Conservation (phyloP, 2,888 invertebrate genomes). For the Nycteola revayana region DNA sequence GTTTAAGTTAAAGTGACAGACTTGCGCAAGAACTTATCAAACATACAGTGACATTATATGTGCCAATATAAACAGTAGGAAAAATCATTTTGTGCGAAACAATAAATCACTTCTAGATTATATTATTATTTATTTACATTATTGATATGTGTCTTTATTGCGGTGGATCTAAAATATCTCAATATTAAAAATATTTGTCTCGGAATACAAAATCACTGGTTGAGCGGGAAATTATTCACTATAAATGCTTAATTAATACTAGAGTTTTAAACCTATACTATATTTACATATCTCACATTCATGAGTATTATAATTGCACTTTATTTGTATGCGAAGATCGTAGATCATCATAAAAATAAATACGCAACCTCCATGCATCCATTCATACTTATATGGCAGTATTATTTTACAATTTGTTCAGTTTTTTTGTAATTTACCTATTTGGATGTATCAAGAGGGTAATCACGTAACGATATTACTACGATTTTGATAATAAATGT, state of each 20-base stretch:
- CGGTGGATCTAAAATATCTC: constrained; percentile 45
- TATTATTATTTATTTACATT: constrained; percentile 41
- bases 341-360: constrained; percentile 61
- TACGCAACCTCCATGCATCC: constrained; percentile 47
- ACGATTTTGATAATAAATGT: too few species aligned
- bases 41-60: constrained; percentile 13
- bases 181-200: constrained; percentile 36
- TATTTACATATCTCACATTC: constrained; percentile 78
- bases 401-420: constrained; percentile 12
- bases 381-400: constrained; percentile 27
- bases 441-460: too few species aligned
- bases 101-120: constrained; percentile 16
- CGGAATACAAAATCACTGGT: constrained; percentile 33
- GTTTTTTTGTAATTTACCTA: too few species aligned
- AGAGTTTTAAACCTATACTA: constrained; percentile 50
- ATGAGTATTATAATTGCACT: constrained; percentile 81
- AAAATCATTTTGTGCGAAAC: constrained; percentile 15
- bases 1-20: too few species aligned
- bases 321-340: constrained; percentile 68
- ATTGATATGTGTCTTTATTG: constrained; percentile 72
- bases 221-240: constrained; percentile 41
- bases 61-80: constrained; percentile 5
- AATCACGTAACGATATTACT: too few species aligned
- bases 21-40: constrained; percentile 3
- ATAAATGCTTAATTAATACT: constrained; percentile 75